phyloP scores from a whole-genome alignment of 2,797 vertebrate genomes.

The Chrysocyon brachyurus region DNA sequence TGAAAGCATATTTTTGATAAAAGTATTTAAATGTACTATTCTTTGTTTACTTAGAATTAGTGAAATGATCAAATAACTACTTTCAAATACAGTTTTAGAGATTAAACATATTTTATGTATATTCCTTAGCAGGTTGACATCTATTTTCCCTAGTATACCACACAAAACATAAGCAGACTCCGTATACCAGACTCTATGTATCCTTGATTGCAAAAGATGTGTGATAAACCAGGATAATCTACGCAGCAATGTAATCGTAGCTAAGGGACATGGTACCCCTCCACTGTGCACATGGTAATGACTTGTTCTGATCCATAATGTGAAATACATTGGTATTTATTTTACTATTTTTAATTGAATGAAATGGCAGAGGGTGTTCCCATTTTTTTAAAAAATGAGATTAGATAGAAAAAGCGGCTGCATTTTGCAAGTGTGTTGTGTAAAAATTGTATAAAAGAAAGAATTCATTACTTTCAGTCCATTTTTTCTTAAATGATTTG shows the following conservation, averaged over 20 bases:
- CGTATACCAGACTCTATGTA: fast-evolving
- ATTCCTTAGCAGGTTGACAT: background rate
- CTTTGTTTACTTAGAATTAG: constrained; percentile 32
- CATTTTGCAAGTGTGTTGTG: background rate
- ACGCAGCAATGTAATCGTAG: background rate
- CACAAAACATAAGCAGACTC: background rate
- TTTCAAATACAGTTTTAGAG: constrained; percentile 43
- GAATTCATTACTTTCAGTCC: background rate
- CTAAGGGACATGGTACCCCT: background rate
- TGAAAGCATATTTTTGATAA: background rate
- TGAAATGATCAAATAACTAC: background rate
- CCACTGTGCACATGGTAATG: background rate
- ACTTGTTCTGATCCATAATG: constrained; percentile 17
- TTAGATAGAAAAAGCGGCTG: background rate
- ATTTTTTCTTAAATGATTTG: background rate
- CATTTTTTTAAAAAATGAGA: background rate
- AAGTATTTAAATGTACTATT: background rate
- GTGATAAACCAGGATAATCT: background rate
- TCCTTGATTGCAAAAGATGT: background rate
- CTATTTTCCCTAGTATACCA: background rate
- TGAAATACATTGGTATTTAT: background rate
- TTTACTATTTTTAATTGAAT: constrained; percentile 47
- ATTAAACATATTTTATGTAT: constrained; percentile 27
- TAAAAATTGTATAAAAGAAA: background rate
- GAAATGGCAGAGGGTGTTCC: constrained; percentile 53